Evolutionary conservation across 92 coral and sea anemone genomes (phyloP).

Genomic region (Porites cylindrica): DNA sequence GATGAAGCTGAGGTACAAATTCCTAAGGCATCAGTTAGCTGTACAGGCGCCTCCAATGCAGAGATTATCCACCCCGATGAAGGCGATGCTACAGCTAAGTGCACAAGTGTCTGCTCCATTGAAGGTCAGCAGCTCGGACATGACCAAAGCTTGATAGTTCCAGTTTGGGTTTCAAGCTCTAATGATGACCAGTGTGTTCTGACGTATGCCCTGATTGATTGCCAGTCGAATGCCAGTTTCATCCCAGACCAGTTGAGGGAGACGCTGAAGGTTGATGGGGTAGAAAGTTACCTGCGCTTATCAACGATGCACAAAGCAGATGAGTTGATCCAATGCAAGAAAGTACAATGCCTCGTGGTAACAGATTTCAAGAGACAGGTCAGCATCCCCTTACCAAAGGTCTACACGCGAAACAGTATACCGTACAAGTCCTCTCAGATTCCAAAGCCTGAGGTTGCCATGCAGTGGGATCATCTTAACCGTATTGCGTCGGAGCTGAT

Average conservation of each 20-base stretch:
- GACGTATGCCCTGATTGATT: constrained; percentile 66
- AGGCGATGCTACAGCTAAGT: neutral
- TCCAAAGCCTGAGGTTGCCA: constrained; percentile 68
- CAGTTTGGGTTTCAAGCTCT: constrained; percentile 51
- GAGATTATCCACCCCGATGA: neutral
- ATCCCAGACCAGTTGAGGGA: constrained; percentile 47
- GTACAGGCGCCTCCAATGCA: constrained; percentile 9
- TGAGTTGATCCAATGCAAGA: constrained; percentile 41
- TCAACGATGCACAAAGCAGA: constrained; percentile 66
- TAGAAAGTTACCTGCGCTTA: constrained; percentile 53
- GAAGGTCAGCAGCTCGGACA: constrained; percentile 60
- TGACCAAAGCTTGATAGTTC: constrained; percentile 55
- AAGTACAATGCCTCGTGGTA: constrained; percentile 48
- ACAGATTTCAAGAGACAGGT: constrained; percentile 38
- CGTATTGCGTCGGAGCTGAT: constrained; percentile 52
- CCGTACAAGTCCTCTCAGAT: constrained; percentile 62
- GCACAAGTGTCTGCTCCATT: constrained; percentile 36
- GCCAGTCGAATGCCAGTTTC: constrained; percentile 70
- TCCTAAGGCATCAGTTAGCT: constrained; percentile 12
- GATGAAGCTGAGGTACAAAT: neutral
- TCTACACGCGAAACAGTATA: constrained; percentile 45
- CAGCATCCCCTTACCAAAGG: constrained; percentile 39
- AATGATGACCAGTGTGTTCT: constrained; percentile 29
- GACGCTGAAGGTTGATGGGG: constrained; percentile 46
- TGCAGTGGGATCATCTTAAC: constrained; percentile 46